These are phyloP conservation scores for Centrocercus urophasianus DNA, from an alignment of 2,113 vertebrate species.

Conservation along the genomic window DNA sequence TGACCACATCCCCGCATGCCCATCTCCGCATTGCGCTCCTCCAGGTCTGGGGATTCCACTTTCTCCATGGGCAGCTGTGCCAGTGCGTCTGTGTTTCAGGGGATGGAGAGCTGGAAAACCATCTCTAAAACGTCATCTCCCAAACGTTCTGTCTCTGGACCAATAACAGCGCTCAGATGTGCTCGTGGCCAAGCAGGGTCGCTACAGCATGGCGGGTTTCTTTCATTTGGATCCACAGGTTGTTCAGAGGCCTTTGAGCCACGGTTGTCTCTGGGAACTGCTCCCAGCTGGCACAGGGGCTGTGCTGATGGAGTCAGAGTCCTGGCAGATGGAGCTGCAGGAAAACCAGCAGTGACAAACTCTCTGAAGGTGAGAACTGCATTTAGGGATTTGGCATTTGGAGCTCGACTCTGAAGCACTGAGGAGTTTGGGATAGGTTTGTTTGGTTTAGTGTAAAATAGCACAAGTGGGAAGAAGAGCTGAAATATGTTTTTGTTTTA, in stretches of 20 bases:
- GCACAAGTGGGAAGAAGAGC: not conserved
- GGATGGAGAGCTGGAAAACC: not conserved
- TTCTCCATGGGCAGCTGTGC: too few relatives aligned
- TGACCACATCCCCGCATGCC: too few relatives aligned
- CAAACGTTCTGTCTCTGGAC: not conserved
- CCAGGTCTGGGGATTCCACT: too few relatives aligned
- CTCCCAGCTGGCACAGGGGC: accelerated
- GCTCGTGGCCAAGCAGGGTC: accelerated
- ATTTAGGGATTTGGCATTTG: not conserved
- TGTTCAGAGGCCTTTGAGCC: not conserved
- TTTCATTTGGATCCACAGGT: not conserved
- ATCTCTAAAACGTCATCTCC: not conserved
- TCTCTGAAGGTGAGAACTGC: not conserved
- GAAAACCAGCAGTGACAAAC: not conserved
- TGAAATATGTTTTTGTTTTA: not conserved
- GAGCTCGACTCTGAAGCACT: too few relatives aligned
- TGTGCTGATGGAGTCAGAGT: accelerated
- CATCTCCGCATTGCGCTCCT: too few relatives aligned
- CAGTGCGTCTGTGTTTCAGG: not conserved
- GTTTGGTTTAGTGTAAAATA: not conserved
- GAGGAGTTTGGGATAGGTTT: not conserved
- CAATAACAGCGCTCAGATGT: accelerated
- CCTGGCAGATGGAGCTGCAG: accelerated
- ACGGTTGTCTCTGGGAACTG: not conserved
- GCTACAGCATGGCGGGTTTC: not conserved